These are phyloP conservation scores for Ataeniobius toweri DNA, from an alignment of 2,797 vertebrate species.

Conservation along the genomic window DNA sequence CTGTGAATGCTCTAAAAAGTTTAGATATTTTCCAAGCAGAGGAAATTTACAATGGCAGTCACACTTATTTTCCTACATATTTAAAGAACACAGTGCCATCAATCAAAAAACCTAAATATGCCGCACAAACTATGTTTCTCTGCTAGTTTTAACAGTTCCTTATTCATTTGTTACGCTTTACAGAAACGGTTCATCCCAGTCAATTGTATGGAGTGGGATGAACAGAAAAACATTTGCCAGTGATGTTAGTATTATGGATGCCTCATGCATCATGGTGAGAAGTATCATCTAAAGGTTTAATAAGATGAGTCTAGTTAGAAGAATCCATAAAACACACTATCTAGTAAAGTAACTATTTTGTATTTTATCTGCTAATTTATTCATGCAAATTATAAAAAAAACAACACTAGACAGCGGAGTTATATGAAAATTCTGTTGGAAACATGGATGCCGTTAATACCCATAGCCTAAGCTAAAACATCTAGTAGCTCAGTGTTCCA, in stretches of 20 bases:
- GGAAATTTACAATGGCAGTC: neutral
- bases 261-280: neutral
- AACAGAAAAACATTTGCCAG: neutral
- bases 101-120: neutral
- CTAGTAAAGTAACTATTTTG: neutral
- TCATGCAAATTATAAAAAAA: neutral
- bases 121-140: no score
- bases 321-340: neutral
- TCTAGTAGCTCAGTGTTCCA: no score
- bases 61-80: neutral
- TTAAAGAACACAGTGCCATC: neutral
- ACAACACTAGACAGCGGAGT: no score
- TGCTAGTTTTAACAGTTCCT: neutral
- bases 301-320: neutral
- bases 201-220: neutral
- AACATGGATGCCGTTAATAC: no score
- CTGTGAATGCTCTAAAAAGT: neutral
- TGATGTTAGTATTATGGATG: neutral
- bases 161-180: no score
- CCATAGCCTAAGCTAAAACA: no score
- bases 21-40: neutral
- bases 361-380: neutral
- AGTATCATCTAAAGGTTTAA: neutral
- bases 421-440: no score
- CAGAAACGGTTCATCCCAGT: no score